Evolutionary conservation across 2,113 vertebrate genomes (phyloP).

Genomic region (Perca schrenkii): DNA sequence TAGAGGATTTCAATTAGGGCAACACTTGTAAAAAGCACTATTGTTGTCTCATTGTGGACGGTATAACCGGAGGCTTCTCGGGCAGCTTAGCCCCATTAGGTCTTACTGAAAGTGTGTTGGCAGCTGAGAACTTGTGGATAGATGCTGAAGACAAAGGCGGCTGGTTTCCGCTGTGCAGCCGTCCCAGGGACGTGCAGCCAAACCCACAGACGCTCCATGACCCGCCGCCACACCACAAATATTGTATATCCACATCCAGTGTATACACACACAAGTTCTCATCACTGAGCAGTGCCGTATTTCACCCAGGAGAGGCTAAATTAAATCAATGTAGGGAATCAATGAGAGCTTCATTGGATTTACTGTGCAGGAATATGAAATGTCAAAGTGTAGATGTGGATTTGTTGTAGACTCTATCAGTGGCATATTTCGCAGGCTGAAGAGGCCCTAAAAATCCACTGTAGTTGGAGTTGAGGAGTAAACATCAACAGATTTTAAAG

Average conservation of each 20-base stretch:
- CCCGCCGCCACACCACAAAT: conserved; percentile 44
- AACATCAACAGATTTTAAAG: neutral
- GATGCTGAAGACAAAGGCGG: conserved; percentile 38
- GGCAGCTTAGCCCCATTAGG: conserved; percentile 60
- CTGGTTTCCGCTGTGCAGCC: conserved; percentile 21
- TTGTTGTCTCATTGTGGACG: conserved; percentile 55
- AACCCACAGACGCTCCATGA: conserved; percentile 44
- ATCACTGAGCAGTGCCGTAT: conserved; percentile 39
- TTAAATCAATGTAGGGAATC: conserved; percentile 64
- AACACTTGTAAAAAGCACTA: conserved; percentile 55
- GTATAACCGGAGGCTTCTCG: conserved; percentile 28
- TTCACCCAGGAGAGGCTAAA: conserved; percentile 41
- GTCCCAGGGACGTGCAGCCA: conserved; percentile 41
- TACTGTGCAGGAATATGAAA: conserved; percentile 61
- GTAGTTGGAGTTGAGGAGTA: neutral
- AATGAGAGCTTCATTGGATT: conserved; percentile 63
- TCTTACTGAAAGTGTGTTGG: conserved; percentile 44
- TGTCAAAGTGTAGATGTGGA: conserved; percentile 62
- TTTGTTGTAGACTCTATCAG: conserved; percentile 57
- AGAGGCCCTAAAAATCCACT: conserved; percentile 1
- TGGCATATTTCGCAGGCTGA: conserved; percentile 30
- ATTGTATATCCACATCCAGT: conserved; percentile 25
- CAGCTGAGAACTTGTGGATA: conserved; percentile 39
- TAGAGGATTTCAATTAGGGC: conserved; percentile 69
- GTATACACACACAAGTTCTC: conserved; percentile 30